A percentile compares a stretch with the other conserved stretches of the same genome.
These are phyloP conservation scores for Polypterus bichir DNA, from an alignment of 2,113 vertebrate species.

Conservation along the genomic window DNA sequence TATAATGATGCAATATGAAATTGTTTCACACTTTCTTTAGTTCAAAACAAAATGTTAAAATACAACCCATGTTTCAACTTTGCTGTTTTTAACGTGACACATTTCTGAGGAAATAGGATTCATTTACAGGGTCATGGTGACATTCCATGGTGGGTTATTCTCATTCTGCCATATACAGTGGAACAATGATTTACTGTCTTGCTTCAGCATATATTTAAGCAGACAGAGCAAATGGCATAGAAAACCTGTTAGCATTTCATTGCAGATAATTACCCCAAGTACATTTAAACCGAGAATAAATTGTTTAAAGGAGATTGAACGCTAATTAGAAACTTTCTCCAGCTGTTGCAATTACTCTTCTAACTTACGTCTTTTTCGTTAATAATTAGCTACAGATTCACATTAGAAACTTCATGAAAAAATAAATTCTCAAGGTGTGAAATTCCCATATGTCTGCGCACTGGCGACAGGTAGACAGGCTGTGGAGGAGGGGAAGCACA, in stretches of 20 bases:
- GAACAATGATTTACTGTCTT: no score
- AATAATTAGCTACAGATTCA: constrained; percentile 49
- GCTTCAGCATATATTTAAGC: no score
- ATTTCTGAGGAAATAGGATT: no score
- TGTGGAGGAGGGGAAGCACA: constrained; percentile 7
- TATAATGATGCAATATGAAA: no score
- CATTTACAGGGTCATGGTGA: no score
- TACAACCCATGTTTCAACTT: no score
- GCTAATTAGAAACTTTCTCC: constrained; percentile 74
- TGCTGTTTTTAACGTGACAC: no score
- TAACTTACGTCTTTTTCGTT: constrained; percentile 55
- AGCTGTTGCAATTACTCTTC: constrained; percentile 61
- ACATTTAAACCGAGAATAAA: constrained; percentile 42
- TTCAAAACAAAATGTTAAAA: no score
- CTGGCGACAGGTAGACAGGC: constrained; percentile 53
- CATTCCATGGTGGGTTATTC: no score
- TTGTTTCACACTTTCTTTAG: no score
- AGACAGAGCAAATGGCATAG: neutral
- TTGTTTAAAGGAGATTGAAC: constrained; percentile 58
- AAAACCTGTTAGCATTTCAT: constrained; percentile 43
- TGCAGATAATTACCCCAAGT: constrained; percentile 53
- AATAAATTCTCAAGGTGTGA: constrained; percentile 66
- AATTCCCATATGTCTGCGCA: constrained; percentile 69
- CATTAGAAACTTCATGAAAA: constrained; percentile 58
- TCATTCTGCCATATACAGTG: no score